phyloP scores from a whole-genome alignment of 37 sponge, comb jelly and placozoan genomes.

The Beroe ovata region DNA sequence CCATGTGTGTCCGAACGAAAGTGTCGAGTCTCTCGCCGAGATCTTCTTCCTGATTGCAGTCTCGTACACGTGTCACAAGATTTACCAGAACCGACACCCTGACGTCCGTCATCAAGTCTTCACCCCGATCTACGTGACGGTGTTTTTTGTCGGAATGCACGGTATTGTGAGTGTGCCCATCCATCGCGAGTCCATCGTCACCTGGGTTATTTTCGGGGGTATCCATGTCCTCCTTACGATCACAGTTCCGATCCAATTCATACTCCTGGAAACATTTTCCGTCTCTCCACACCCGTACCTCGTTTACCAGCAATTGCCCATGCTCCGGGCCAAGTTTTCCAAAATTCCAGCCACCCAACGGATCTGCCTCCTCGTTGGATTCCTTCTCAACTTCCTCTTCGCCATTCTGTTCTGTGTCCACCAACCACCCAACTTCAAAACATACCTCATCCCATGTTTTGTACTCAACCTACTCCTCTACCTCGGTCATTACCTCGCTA shows the following conservation, averaged over 20 bases:
- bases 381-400: not conserved
- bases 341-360: not conserved
- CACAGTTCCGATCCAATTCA: slow-evolving; percentile 14
- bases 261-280: not conserved
- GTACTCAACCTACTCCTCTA: slow-evolving; percentile 33
- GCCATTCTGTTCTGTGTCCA: not conserved
- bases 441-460: slow-evolving; percentile 7
- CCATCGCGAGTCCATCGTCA: slow-evolving; percentile 36
- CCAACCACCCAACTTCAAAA: slow-evolving; percentile 59
- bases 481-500: slow-evolving; percentile 10
- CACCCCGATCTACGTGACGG: slow-evolving; percentile 30
- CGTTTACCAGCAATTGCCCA: slow-evolving; percentile 9
- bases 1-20: slow-evolving; percentile 65
- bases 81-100: slow-evolving; percentile 61
- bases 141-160: slow-evolving; percentile 52
- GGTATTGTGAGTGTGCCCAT: slow-evolving; percentile 3
- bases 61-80: slow-evolving; percentile 30
- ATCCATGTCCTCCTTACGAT: not conserved
- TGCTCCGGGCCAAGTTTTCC: not conserved
- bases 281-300: not conserved
- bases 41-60: slow-evolving; percentile 33
- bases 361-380: not conserved
- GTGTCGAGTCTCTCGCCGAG: slow-evolving; percentile 46
- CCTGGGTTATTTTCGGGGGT: slow-evolving; percentile 24
- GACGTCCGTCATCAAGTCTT: slow-evolving; percentile 38